Percentiles rank a stretch among this genome's conserved stretches.
These are phyloP conservation scores for Poeciliopsis infans DNA, from an alignment of 2,797 vertebrate species.

Conservation along the genomic window DNA sequence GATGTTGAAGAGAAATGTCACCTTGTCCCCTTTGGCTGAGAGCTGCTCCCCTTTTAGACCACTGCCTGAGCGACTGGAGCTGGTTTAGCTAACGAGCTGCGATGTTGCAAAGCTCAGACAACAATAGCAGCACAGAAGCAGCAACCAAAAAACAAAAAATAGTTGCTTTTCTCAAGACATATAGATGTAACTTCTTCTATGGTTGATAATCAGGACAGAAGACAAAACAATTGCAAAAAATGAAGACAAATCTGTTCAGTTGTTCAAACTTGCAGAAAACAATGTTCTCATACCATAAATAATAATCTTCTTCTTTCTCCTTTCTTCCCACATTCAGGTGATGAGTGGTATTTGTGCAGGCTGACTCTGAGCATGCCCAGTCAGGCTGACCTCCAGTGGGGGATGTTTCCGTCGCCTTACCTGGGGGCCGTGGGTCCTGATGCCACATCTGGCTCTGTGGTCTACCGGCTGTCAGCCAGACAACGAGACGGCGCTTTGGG, in stretches of 20 bases:
- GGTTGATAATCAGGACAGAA: not conserved
- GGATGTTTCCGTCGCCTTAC: conserved; percentile 87
- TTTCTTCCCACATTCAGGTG: conserved; percentile 69
- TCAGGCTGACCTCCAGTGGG: conserved; percentile 85
- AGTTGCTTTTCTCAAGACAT: not conserved
- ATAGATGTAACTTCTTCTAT: not conserved
- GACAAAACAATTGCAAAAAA: not conserved
- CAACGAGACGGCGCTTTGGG: conserved; percentile 63
- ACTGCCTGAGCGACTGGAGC: conserved; percentile 22
- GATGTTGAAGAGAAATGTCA: conserved; percentile 64
- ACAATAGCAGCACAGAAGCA: conserved; percentile 20
- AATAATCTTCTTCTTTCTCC: not conserved
- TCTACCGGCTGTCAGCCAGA: conserved; percentile 81
- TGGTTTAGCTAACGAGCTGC: conserved; percentile 49
- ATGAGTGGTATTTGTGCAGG: conserved; percentile 87
- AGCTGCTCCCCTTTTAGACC: conserved; percentile 46
- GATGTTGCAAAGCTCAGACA: conserved; percentile 22
- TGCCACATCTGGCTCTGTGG: conserved; percentile 73
- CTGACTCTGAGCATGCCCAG: conserved; percentile 82
- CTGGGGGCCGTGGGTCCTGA: conserved; percentile 83
- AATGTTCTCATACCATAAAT: not conserved
- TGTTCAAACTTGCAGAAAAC: not conserved
- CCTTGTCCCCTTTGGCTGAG: conserved; percentile 59
- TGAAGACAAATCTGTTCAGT: not conserved
- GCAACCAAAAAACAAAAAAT: conserved; percentile 18